Evolutionary conservation across 2,113 vertebrate species (phyloP).

Genomic region (Jacana jacana): DNA sequence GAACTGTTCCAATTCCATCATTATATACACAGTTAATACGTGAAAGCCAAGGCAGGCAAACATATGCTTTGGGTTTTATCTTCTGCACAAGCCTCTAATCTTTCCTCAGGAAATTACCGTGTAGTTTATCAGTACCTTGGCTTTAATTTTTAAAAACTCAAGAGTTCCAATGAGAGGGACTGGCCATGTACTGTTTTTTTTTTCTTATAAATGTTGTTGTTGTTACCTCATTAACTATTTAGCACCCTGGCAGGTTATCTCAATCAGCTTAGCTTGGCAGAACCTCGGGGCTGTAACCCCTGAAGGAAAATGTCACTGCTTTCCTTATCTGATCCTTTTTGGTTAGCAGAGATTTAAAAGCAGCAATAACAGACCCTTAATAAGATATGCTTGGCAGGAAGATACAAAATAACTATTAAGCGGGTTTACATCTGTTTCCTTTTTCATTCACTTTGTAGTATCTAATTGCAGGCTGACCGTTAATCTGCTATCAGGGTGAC

Average conservation of each 20-base stretch:
- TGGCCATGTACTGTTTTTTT: neutral
- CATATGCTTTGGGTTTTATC: neutral
- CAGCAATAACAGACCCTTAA: neutral
- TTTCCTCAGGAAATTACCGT: constrained; percentile 25
- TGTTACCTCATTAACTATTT: constrained; percentile 21
- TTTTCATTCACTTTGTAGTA: neutral
- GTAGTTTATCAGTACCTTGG: neutral
- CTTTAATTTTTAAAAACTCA: constrained; percentile 3
- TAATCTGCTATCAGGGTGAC: neutral
- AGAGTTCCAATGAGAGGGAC: neutral
- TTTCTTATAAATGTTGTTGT: neutral
- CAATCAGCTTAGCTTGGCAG: neutral
- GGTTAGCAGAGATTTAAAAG: constrained; percentile 16
- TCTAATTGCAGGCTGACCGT: neutral
- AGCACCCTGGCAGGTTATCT: neutral
- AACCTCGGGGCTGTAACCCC: neutral
- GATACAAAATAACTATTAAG: neutral
- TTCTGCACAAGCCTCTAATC: constrained; percentile 21
- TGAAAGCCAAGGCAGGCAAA: neutral
- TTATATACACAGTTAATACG: neutral
- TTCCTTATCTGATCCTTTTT: neutral
- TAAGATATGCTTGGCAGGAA: neutral
- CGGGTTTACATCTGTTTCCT: constrained; percentile 24
- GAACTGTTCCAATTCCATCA: neutral
- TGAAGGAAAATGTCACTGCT: neutral